Conservation (phyloP, 2,113 vertebrate species). For the Brienomyrus brachyistius region DNA sequence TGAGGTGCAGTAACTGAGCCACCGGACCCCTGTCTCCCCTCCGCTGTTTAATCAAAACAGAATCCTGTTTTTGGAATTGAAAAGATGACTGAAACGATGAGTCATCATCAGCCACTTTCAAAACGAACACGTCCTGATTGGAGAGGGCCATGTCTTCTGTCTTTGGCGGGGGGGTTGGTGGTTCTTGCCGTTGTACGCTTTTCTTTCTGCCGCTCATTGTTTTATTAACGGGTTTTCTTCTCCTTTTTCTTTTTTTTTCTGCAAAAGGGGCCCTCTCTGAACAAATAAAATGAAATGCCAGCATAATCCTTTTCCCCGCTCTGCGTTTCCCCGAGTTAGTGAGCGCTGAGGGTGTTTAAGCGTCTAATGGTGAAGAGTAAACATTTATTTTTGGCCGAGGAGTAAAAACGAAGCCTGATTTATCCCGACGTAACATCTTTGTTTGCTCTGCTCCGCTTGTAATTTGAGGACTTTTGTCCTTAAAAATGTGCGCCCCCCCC, state of each 20-base stretch:
- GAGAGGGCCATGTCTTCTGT: conserved; percentile 46
- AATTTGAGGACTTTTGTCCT: conserved; percentile 23
- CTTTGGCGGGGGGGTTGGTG: conserved; percentile 40
- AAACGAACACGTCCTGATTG: conserved; percentile 52
- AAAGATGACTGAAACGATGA: conserved; percentile 55
- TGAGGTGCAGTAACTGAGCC: conserved; percentile 46
- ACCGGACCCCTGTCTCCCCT: conserved; percentile 33
- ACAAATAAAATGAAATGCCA: conserved; percentile 14
- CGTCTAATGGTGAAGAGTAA: conserved; percentile 2
- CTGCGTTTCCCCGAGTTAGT: background rate
- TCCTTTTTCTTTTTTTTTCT: background rate
- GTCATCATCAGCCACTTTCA: conserved; percentile 63
- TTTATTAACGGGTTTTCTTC: background rate
- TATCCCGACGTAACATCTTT: conserved; percentile 24
- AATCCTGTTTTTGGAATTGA: conserved; percentile 52
- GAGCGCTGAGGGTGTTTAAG: conserved; percentile 10
- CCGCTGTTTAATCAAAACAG: conserved; percentile 55
- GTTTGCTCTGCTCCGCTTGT: conserved; percentile 17
- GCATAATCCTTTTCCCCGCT: conserved; percentile 16
- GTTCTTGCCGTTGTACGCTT: conserved; percentile 39
- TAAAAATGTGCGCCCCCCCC: conserved; percentile 19
- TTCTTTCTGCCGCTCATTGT: background rate
- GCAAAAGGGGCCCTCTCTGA: background rate
- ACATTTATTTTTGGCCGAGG: conserved; percentile 5
- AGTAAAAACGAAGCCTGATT: conserved; percentile 22